phyloP scores from a whole-genome alignment of 92 coral and sea anemone genomes.

The Meandrina meandrites region DNA sequence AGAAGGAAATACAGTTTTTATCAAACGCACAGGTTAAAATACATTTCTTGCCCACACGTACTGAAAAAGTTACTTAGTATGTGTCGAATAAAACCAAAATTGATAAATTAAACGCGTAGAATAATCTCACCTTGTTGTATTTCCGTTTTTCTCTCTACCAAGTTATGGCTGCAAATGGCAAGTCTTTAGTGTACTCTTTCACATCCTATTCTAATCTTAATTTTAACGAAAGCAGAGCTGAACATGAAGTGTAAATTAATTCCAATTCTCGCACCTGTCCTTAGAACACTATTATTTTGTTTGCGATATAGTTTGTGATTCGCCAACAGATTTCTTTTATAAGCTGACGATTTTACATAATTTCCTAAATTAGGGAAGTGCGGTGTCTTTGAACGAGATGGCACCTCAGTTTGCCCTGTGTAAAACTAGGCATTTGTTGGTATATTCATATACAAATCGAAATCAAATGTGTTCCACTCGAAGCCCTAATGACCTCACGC shows the following conservation, averaged over 20 bases:
- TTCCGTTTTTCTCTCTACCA: not conserved
- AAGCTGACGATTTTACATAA: not conserved
- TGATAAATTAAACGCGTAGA: not conserved
- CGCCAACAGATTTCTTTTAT: conserved; percentile 10
- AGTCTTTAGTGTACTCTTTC: not conserved
- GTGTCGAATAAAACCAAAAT: not conserved
- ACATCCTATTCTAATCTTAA: not conserved
- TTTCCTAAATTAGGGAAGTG: conserved; percentile 1
- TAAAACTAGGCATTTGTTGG: not conserved
- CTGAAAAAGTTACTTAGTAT: not conserved
- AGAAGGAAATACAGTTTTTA: not conserved
- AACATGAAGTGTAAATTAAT: conserved; percentile 33
- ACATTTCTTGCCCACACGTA: not conserved
- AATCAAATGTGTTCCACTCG: not conserved
- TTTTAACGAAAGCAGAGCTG: not conserved
- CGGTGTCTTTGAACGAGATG: conserved; percentile 14
- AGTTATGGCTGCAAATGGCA: conserved; percentile 6
- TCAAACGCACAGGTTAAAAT: not conserved
- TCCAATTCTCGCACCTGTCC: conserved; percentile 11
- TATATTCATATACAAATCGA: not conserved
- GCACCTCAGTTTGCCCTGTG: not conserved
- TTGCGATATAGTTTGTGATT: conserved; percentile 29
- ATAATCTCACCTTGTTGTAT: not conserved
- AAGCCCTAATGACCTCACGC: not conserved
- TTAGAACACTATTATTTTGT: conserved; percentile 3